These are phyloP conservation scores for Sweltsa coloradensis DNA, from an alignment of 1,140 invertebrate genomes.

Conservation along the genomic window DNA sequence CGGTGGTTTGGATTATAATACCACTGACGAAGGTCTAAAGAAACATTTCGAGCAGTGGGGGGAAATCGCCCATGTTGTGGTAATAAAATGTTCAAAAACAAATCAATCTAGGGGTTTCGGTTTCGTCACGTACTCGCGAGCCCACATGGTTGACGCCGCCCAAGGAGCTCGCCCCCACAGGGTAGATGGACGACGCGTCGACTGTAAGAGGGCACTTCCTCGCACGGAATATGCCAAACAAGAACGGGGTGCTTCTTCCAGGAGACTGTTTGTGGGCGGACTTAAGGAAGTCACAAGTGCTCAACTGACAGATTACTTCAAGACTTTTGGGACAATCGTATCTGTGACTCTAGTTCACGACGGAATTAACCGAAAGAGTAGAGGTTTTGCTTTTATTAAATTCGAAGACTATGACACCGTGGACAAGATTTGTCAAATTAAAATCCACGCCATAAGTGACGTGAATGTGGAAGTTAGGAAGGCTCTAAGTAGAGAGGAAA, in stretches of 20 bases:
- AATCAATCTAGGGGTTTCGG: slow-evolving; percentile 50
- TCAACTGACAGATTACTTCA: slow-evolving; percentile 38
- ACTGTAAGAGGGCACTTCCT: slow-evolving; percentile 58
- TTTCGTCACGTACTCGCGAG: slow-evolving; percentile 46
- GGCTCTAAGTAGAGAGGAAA: slow-evolving; percentile 20
- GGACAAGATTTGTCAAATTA: slow-evolving; percentile 44
- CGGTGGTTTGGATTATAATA: slow-evolving; percentile 54
- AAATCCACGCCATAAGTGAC: slow-evolving; percentile 20
- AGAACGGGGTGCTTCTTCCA: slow-evolving; percentile 48
- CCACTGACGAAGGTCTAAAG: slow-evolving; percentile 49
- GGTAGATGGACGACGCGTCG: slow-evolving; percentile 51
- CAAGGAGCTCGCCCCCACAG: slow-evolving; percentile 47
- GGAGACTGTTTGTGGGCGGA: slow-evolving; percentile 51
- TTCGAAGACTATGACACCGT: slow-evolving; percentile 53
- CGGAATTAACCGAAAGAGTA: slow-evolving; percentile 38
- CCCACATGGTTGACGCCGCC: slow-evolving; percentile 45
- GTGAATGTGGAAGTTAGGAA: slow-evolving; percentile 23
- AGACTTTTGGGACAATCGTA: slow-evolving; percentile 37
- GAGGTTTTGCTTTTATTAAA: slow-evolving; percentile 48
- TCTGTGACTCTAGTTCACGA: slow-evolving; percentile 41
- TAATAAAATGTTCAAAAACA: slow-evolving; percentile 54
- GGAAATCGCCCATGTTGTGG: slow-evolving; percentile 53
- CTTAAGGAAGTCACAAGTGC: slow-evolving; percentile 36
- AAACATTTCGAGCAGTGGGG: slow-evolving; percentile 53
- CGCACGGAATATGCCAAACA: slow-evolving; percentile 42